phyloP scores from a whole-genome alignment of 2,888 invertebrate species.

The Argyresthia goedartella region DNA sequence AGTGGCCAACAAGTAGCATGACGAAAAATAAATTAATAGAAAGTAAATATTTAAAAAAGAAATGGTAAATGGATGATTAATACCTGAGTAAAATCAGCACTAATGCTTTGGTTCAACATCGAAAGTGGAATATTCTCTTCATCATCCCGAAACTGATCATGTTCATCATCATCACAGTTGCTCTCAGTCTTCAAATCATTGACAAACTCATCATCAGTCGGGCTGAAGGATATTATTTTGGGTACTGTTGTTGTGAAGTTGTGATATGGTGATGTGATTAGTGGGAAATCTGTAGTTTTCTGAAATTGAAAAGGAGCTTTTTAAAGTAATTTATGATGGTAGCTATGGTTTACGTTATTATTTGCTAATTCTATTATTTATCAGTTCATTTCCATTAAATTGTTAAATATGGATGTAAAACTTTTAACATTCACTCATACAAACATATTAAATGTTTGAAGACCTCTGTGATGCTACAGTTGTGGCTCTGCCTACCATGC shows the following conservation, averaged over 20 bases:
- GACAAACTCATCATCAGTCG: not conserved
- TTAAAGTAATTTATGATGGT: not conserved
- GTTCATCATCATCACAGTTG: not conserved
- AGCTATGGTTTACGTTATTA: not conserved
- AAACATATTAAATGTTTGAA: no score
- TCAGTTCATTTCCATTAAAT: not conserved
- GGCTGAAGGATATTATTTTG: not conserved
- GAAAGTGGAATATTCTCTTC: conserved; percentile 19
- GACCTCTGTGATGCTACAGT: no score
- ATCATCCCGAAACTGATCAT: conserved; percentile 11
- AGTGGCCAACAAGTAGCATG: no score
- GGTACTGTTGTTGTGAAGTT: not conserved
- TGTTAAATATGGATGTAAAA: no score
- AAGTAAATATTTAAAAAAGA: no score
- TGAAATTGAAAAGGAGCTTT: not conserved
- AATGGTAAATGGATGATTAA: no score
- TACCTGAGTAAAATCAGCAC: conserved; percentile 17
- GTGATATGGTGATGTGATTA: not conserved
- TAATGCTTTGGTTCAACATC: conserved; percentile 13
- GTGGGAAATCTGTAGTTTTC: not conserved
- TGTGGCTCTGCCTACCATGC: no score
- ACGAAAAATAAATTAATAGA: no score
- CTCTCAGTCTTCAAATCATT: not conserved
- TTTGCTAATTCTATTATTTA: no score
- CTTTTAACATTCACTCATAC: no score